phyloP scores from a whole-genome alignment of 2,113 vertebrate species.

The Muntiacus muntjak region DNA sequence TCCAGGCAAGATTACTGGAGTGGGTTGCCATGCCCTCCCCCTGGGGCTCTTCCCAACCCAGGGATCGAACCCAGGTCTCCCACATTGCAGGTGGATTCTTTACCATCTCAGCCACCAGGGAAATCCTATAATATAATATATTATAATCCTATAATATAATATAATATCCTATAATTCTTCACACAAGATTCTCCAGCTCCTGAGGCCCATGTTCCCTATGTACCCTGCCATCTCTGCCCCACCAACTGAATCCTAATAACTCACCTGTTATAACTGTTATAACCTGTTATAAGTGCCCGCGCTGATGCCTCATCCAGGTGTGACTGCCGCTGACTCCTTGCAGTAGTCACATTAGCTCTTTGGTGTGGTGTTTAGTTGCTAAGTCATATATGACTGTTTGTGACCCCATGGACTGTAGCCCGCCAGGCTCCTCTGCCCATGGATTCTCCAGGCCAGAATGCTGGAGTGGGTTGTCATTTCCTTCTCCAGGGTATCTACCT shows the following conservation, averaged over 20 bases:
- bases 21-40: neutral
- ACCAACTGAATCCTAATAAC: neutral
- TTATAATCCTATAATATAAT: no score
- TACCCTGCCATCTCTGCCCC: neutral
- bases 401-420: neutral
- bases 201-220: rapidly evolving
- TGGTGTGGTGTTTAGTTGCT: neutral
- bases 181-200: neutral
- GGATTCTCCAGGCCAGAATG: neutral
- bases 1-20: neutral
- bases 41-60: neutral
- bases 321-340: neutral
- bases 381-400: neutral
- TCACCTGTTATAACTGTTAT: no score
- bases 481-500: neutral
- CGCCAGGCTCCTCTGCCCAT: neutral
- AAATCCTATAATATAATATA: neutral
- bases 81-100: neutral
- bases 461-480: neutral
- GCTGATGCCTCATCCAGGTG: neutral
- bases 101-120: neutral
- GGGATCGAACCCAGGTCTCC: neutral
- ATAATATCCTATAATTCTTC: neutral
- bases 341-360: neutral
- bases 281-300: neutral